phyloP scores from a whole-genome alignment of 2,888 invertebrate species.

The Lasioglossum vierecki region DNA sequence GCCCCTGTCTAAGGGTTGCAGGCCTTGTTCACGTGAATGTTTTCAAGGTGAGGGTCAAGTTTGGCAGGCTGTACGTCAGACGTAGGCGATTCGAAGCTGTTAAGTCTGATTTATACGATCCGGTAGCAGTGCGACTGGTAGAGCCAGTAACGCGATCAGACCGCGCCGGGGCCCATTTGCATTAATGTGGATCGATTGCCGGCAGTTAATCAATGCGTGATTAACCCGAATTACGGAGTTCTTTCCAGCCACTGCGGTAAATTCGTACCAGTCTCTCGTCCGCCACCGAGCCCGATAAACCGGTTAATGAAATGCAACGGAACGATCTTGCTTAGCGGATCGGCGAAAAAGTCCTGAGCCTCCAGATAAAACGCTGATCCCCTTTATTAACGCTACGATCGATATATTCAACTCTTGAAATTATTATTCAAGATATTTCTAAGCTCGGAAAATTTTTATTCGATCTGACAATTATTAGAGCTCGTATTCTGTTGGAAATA shows the following conservation, averaged over 20 bases:
- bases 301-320: constrained; percentile 8
- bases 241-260: constrained; percentile 10
- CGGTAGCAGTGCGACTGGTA: neutral
- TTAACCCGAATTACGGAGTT: constrained; percentile 35
- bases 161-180: constrained; percentile 29
- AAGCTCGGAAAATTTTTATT: neutral
- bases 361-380: neutral
- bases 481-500: neutral
- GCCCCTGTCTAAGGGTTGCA: neutral
- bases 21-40: constrained; percentile 13
- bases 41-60: constrained; percentile 41
- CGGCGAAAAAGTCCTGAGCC: neutral
- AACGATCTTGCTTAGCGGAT: neutral
- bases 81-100: constrained; percentile 28
- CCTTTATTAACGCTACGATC: neutral
- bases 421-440: neutral
- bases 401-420: neutral
- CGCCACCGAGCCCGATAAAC: neutral
- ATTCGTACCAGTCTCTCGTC: neutral
- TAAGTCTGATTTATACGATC: constrained; percentile 50
- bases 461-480: too few species aligned
- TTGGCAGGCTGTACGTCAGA: constrained; percentile 28
- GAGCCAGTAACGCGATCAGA: constrained; percentile 33
- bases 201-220: constrained; percentile 48
- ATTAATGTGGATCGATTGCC: constrained; percentile 47